These are phyloP conservation scores for Dascillus cervinus DNA, from an alignment of 2,888 invertebrate species.

Conservation along the genomic window DNA sequence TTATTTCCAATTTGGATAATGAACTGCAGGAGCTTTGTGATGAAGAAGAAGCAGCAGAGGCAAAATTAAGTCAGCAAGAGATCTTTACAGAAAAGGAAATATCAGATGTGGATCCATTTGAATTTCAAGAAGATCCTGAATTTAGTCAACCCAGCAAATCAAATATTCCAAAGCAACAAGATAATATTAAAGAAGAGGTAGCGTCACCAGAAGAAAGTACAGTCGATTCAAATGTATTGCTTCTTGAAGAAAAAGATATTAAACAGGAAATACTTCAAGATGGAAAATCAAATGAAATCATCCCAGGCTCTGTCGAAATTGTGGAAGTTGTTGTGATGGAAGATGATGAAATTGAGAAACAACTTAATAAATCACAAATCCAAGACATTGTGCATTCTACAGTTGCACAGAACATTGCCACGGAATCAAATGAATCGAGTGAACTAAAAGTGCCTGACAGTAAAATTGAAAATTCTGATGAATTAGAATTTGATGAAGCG, in stretches of 20 bases:
- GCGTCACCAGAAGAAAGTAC: conserved; percentile 4
- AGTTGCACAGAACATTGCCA: no score
- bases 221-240: neutral
- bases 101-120: conserved; percentile 37
- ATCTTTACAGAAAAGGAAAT: conserved; percentile 7
- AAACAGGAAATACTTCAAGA: conserved; percentile 23
- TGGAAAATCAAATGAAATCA: conserved; percentile 17
- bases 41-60: conserved; percentile 29
- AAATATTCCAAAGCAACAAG: conserved; percentile 15
- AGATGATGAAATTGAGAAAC: conserved; percentile 34
- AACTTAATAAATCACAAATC: conserved; percentile 35
- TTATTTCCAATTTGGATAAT: conserved; percentile 37
- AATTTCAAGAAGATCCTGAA: conserved; percentile 40
- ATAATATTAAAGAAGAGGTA: conserved; percentile 14
- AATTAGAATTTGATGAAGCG: conserved; percentile 17
- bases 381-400: conserved; percentile 34
- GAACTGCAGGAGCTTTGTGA: conserved; percentile 34
- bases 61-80: conserved; percentile 14
- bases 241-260: conserved; percentile 7
- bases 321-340: conserved; percentile 42
- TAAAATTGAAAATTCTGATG: conserved; percentile 1
- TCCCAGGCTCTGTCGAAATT: conserved; percentile 36
- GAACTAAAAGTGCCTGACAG: neutral
- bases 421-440: no score
- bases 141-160: conserved; percentile 26